phyloP scores from a whole-genome alignment of 2,113 vertebrate genomes.

The Crotalus viridis region DNA sequence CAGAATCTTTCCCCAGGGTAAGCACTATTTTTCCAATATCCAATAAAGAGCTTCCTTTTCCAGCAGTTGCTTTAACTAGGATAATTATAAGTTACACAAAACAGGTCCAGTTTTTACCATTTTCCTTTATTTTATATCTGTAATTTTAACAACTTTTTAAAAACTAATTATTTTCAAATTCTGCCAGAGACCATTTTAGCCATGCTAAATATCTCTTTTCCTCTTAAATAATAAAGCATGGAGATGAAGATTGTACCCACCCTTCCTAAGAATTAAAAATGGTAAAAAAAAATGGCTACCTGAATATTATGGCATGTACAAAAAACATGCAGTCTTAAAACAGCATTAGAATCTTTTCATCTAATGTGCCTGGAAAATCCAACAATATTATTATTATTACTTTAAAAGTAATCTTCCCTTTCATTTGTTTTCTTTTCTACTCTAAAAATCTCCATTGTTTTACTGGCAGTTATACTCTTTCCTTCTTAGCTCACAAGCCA shows the following conservation, averaged over 20 bases:
- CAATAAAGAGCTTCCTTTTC: neutral
- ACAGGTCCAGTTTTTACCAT: neutral
- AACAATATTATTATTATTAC: neutral
- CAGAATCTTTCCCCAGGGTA: neutral
- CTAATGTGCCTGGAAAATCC: neutral
- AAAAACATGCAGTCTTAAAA: neutral
- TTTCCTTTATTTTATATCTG: neutral
- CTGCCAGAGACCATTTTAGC: neutral
- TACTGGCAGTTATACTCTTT: neutral
- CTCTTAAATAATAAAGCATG: neutral
- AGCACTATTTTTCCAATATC: neutral
- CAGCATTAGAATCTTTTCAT: neutral
- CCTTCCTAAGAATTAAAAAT: neutral
- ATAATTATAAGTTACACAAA: neutral
- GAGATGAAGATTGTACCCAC: neutral
- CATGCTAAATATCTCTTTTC: no score
- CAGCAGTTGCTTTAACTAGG: neutral
- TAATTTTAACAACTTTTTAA: neutral
- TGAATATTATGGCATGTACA: neutral
- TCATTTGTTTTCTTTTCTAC: neutral
- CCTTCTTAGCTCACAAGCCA: neutral
- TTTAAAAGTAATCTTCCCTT: neutral
- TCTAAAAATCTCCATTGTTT: constrained; percentile 33
- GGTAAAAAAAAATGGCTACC: neutral
- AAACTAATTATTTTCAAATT: neutral